These are phyloP conservation scores for Lophius piscatorius DNA, from an alignment of 2,113 vertebrate genomes.

Conservation along the genomic window DNA sequence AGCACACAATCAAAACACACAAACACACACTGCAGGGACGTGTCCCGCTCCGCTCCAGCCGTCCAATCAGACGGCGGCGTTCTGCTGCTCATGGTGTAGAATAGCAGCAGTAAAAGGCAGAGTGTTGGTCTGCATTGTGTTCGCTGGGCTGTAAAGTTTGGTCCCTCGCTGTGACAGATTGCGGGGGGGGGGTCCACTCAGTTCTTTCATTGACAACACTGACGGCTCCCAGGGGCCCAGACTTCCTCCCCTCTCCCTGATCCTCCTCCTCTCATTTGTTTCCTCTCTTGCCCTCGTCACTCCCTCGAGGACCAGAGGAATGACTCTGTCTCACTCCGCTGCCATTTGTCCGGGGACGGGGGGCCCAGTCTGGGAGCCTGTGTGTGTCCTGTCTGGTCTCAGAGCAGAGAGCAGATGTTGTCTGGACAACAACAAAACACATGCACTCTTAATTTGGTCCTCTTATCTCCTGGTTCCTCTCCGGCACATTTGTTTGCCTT, in stretches of 20 bases:
- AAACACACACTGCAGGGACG: not conserved
- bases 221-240: slow-evolving; percentile 24
- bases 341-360: slow-evolving; percentile 18
- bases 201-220: slow-evolving; percentile 34
- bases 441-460: not conserved
- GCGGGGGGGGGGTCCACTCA: slow-evolving; percentile 12
- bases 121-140: slow-evolving; percentile 24
- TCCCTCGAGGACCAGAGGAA: slow-evolving; percentile 16
- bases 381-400: slow-evolving; percentile 18
- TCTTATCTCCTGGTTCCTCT: not conserved
- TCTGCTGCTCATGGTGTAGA: not conserved
- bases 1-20: slow-evolving; percentile 8
- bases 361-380: slow-evolving; percentile 14
- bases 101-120: slow-evolving; percentile 6
- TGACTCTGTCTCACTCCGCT: slow-evolving; percentile 1
- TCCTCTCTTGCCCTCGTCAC: slow-evolving; percentile 6
- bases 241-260: not conserved
- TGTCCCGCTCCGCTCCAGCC: not conserved
- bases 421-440: slow-evolving; percentile 36
- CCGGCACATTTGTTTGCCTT: slow-evolving; percentile 5
- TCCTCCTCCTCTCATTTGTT: not conserved
- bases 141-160: slow-evolving; percentile 26
- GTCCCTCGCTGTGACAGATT: slow-evolving; percentile 39
- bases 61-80: not conserved
- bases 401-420: slow-evolving; percentile 26